Conservation (phyloP, 2,888 invertebrate genomes). For the Apocheima hispidaria region DNA sequence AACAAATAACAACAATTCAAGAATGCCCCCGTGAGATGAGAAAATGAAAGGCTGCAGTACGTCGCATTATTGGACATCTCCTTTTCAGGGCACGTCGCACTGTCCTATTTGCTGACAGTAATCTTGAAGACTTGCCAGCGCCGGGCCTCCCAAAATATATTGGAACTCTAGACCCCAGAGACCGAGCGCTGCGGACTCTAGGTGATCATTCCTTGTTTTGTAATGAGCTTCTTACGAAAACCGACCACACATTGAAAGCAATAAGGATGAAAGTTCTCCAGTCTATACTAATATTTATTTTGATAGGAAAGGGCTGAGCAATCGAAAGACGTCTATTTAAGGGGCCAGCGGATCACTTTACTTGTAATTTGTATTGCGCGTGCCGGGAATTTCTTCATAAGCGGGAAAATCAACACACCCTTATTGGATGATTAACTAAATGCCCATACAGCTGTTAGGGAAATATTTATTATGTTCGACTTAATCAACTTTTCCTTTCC, state of each 20-base stretch:
- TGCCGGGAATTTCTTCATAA: conserved; percentile 60
- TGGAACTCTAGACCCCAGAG: conserved; percentile 73
- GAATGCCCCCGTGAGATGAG: conserved; percentile 39
- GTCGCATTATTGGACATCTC: conserved; percentile 63
- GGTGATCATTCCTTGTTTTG: conserved; percentile 62
- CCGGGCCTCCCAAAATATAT: conserved; percentile 69
- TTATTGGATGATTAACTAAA: conserved; percentile 46
- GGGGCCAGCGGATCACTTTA: conserved; percentile 70
- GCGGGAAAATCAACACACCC: conserved; percentile 43
- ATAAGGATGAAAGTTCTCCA: conserved; percentile 36
- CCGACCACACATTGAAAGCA: conserved; percentile 20
- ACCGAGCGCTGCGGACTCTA: conserved; percentile 58
- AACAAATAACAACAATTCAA: conserved; percentile 37
- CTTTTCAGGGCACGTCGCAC: conserved; percentile 68
- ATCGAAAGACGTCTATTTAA: conserved; percentile 72
- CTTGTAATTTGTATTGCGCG: conserved; percentile 76
- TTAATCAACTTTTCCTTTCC: conserved; percentile 21
- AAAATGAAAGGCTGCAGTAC: conserved; percentile 54
- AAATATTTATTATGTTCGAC: conserved; percentile 23
- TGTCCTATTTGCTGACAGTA: conserved; percentile 76
- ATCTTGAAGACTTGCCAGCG: conserved; percentile 73
- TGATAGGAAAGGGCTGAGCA: conserved; percentile 69
- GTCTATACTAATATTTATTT: conserved; percentile 53
- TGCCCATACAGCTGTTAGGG: conserved; percentile 27
- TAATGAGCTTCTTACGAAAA: conserved; percentile 34